phyloP scores from a whole-genome alignment of 2,888 invertebrate genomes.

The Boloria euphrosyne region DNA sequence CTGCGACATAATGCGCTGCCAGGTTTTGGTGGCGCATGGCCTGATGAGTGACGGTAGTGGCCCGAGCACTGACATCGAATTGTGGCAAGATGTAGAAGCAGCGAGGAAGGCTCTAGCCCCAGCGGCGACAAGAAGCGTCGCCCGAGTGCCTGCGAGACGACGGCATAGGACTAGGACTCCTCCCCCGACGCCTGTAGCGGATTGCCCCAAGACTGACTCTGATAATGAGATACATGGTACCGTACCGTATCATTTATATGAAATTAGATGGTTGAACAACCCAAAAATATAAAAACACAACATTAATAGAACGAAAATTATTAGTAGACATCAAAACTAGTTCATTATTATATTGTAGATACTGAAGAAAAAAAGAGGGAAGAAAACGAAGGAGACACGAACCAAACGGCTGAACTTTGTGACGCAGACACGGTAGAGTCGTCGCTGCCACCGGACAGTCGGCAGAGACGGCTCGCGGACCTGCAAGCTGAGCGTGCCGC shows the following conservation, averaged over 20 bases:
- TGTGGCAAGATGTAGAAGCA: conserved; percentile 91
- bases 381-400: conserved; percentile 77
- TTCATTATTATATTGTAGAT: conserved; percentile 48
- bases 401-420: conserved; percentile 81
- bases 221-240: conserved; percentile 35
- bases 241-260: background rate
- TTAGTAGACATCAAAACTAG: background rate
- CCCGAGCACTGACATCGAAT: conserved; percentile 89
- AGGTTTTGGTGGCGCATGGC: conserved; percentile 90
- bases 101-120: conserved; percentile 84
- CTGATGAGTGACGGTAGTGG: conserved; percentile 85
- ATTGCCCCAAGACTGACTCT: conserved; percentile 59
- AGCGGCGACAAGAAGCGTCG: conserved; percentile 78
- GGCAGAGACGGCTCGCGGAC: conserved; percentile 85
- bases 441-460: conserved; percentile 85
- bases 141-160: conserved; percentile 65
- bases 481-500: conserved; percentile 89
- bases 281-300: too few relatives aligned
- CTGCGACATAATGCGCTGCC: conserved; percentile 98
- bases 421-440: conserved; percentile 87
- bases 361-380: conserved; percentile 73
- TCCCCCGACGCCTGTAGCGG: conserved; percentile 50
- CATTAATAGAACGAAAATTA: too few relatives aligned
- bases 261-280: background rate
- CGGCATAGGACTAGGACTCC: conserved; percentile 43